A percentile compares a stretch with the other conserved stretches of the same genome.
These are phyloP conservation scores for Thera obeliscata DNA, from an alignment of 2,888 invertebrate species.

Conservation along the genomic window DNA sequence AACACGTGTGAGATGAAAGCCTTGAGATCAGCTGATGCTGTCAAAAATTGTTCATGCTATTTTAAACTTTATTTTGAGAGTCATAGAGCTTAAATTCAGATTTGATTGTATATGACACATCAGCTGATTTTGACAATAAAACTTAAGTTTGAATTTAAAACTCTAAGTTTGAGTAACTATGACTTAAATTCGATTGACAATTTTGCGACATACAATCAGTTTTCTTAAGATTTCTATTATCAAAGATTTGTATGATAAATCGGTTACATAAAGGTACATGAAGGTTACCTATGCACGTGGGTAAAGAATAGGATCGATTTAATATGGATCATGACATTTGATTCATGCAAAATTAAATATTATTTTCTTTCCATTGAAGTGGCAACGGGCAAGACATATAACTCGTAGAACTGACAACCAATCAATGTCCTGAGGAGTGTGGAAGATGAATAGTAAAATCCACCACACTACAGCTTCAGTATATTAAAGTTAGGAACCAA, in stretches of 20 bases:
- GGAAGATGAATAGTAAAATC: too few relatives aligned
- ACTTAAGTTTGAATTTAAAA: not conserved
- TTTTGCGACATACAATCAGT: slow-evolving; percentile 9
- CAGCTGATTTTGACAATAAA: slow-evolving; percentile 10
- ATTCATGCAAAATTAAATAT: slow-evolving; percentile 1
- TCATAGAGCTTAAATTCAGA: slow-evolving; percentile 13
- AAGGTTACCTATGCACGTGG: slow-evolving; percentile 28
- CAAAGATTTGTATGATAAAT: slow-evolving; percentile 8
- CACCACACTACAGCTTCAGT: too few relatives aligned
- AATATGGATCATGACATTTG: slow-evolving; percentile 16
- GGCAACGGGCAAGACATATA: too few relatives aligned
- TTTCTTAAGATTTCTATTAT: slow-evolving; percentile 30
- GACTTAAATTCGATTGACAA: slow-evolving; percentile 1
- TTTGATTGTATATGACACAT: slow-evolving; percentile 1
- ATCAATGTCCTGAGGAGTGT: too few relatives aligned
- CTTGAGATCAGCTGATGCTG: slow-evolving; percentile 71
- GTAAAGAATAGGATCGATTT: slow-evolving; percentile 25
- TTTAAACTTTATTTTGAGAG: slow-evolving; percentile 15
- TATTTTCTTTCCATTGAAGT: not conserved
- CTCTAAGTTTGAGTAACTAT: not conserved
- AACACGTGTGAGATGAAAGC: slow-evolving; percentile 64
- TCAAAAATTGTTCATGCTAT: slow-evolving; percentile 19
- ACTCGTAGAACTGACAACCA: too few relatives aligned
- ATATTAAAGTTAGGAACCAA: too few relatives aligned
- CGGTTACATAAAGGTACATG: slow-evolving; percentile 11